Percentiles rank a stretch among this genome's conserved stretches.
phyloP scores from a whole-genome alignment of 2,888 invertebrate species.

The Patella ulyssiponensis region DNA sequence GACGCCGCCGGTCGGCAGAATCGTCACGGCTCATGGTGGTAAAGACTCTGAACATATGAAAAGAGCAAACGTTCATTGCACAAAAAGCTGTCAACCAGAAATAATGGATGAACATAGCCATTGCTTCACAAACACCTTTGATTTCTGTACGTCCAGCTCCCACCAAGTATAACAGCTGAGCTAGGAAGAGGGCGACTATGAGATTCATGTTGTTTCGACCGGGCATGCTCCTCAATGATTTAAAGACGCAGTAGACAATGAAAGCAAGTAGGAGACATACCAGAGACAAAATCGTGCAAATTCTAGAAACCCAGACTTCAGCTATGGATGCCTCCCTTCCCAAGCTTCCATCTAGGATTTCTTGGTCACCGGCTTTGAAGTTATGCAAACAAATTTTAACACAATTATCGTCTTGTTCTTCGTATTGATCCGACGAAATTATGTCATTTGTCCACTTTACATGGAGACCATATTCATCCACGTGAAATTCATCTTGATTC shows the following conservation, averaged over 20 bases:
- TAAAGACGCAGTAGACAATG: conserved; percentile 31
- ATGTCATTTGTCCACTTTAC: neutral
- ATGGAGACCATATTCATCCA: neutral
- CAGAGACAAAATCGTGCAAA: conserved; percentile 34
- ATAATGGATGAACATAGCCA: conserved; percentile 41
- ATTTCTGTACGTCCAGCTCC: conserved; percentile 24
- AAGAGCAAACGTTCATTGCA: conserved; percentile 43
- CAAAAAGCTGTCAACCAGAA: conserved; percentile 40
- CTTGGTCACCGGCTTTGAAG: conserved; percentile 18
- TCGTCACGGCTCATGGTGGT: conserved; percentile 22
- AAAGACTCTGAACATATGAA: conserved; percentile 44
- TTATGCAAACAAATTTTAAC: conserved; percentile 24
- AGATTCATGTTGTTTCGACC: conserved; percentile 44
- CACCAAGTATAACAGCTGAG: conserved; percentile 33
- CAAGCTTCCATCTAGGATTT: neutral
- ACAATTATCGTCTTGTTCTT: neutral
- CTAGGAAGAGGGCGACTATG: conserved; percentile 28
- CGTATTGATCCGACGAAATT: neutral
- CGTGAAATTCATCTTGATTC: conserved; percentile 19
- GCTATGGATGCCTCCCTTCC: neutral
- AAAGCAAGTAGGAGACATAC: conserved; percentile 31
- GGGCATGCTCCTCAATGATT: conserved; percentile 35
- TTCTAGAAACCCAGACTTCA: conserved; percentile 24
- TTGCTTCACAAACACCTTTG: conserved; percentile 30
- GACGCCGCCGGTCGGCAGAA: conserved; percentile 13